Percentiles rank a stretch among this genome's conserved stretches.
Evolutionary conservation across 2,888 invertebrate genomes (phyloP).

Genomic region (Entomobrya proxima): DNA sequence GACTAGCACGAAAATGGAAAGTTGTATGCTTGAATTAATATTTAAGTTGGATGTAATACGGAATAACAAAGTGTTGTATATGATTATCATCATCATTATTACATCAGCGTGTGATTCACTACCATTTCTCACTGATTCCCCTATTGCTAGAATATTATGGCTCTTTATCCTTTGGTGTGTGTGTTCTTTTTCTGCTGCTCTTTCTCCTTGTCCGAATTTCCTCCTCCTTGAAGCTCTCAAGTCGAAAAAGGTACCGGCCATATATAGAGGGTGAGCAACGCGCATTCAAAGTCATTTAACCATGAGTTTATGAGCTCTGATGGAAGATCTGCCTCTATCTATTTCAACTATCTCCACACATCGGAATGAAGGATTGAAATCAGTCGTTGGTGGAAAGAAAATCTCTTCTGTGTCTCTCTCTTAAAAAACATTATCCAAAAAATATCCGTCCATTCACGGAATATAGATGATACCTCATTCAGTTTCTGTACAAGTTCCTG

Average conservation of each 20-base stretch:
- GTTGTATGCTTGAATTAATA: slow-evolving; percentile 55
- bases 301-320: slow-evolving; percentile 75
- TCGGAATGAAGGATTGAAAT: slow-evolving; percentile 63
- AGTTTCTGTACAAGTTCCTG: neutral
- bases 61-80: slow-evolving; percentile 51
- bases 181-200: slow-evolving; percentile 1
- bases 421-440: slow-evolving; percentile 9
- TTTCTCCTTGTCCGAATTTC: slow-evolving; percentile 20
- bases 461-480: slow-evolving; percentile 16
- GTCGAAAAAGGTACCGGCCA: slow-evolving; percentile 60
- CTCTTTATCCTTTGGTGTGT: slow-evolving; percentile 1
- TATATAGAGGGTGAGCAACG: slow-evolving; percentile 67
- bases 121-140: slow-evolving; percentile 50
- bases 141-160: neutral
- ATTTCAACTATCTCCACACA: slow-evolving; percentile 68
- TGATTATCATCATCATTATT: slow-evolving; percentile 52
- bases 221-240: slow-evolving; percentile 12
- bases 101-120: slow-evolving; percentile 42
- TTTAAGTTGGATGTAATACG: slow-evolving; percentile 55
- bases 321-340: slow-evolving; percentile 71
- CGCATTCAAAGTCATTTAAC: slow-evolving; percentile 74
- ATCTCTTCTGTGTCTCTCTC: slow-evolving; percentile 45
- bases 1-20: slow-evolving; percentile 48
- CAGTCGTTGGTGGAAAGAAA: slow-evolving; percentile 60
- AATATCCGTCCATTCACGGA: slow-evolving; percentile 16